phyloP scores from a whole-genome alignment of 1,140 invertebrate genomes.

The Cecropterus lyciades region DNA sequence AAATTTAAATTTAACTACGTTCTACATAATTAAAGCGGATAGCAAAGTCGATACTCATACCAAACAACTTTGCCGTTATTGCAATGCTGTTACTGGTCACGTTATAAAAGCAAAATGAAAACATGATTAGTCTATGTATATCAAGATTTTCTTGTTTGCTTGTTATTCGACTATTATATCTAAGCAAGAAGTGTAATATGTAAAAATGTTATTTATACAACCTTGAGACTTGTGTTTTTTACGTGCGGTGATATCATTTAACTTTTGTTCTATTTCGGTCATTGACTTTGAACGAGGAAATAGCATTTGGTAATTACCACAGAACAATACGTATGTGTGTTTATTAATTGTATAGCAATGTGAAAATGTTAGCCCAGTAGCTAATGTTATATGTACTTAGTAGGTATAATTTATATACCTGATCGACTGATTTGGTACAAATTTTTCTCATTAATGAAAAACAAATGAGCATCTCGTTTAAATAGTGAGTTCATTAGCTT shows the following conservation, averaged over 20 bases:
- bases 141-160: conserved; percentile 34
- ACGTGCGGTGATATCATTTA: conserved; percentile 37
- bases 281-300: conserved; percentile 56
- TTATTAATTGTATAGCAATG: conserved; percentile 6
- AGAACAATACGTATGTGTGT: conserved; percentile 5
- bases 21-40: too few species aligned
- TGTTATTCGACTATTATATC: conserved; percentile 30
- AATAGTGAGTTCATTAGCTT: background rate
- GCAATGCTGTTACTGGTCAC: background rate
- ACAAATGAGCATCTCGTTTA: too few species aligned
- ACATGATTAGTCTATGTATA: conserved; percentile 17
- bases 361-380: conserved; percentile 1
- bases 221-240: conserved; percentile 38
- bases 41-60: background rate
- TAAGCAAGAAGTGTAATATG: conserved; percentile 34
- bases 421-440: background rate
- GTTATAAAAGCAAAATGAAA: conserved; percentile 6
- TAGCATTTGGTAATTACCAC: conserved; percentile 50
- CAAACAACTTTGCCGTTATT: conserved; percentile 2
- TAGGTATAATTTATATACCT: background rate
- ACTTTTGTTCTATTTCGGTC: conserved; percentile 49
- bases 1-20: too few species aligned
- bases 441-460: background rate
- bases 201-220: conserved; percentile 40
- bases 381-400: background rate